Evolutionary conservation across 2,888 invertebrate species (phyloP).

Genomic region (Tipula confusa): DNA sequence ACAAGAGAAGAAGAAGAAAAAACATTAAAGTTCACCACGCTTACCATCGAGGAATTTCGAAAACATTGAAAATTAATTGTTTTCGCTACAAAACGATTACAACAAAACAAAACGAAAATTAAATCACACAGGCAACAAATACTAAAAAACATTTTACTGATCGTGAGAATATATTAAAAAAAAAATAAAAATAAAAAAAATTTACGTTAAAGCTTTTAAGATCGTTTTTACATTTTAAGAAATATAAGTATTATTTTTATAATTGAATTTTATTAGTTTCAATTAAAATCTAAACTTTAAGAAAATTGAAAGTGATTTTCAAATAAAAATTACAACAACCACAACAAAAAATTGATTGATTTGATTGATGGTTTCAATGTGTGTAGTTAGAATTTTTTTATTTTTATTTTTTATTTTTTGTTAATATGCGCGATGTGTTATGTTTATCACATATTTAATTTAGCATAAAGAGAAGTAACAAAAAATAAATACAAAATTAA

Average conservation of each 20-base stretch:
- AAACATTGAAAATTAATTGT: conserved; percentile 25
- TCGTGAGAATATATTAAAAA: background rate
- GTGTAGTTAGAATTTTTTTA: background rate
- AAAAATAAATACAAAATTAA: background rate
- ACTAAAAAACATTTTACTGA: background rate
- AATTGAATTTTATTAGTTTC: conserved; percentile 20
- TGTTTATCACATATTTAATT: background rate
- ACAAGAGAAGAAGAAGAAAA: background rate
- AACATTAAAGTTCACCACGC: conserved; percentile 3
- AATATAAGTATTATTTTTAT: background rate
- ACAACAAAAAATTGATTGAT: background rate
- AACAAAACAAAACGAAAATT: background rate
- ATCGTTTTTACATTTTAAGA: background rate
- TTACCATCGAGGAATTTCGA: background rate
- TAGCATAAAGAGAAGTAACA: background rate
- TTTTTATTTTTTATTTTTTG: too few relatives aligned
- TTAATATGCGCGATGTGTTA: too few relatives aligned
- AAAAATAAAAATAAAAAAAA: background rate
- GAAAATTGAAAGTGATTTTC: conserved; percentile 20
- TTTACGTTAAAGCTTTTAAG: background rate
- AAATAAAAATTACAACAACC: background rate
- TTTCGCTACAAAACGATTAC: conserved; percentile 17
- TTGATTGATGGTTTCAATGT: background rate
- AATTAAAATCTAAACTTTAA: conserved; percentile 20
- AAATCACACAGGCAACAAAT: background rate